Conservation (phyloP, 2,888 invertebrate genomes). For the Cantharis nigra region DNA sequence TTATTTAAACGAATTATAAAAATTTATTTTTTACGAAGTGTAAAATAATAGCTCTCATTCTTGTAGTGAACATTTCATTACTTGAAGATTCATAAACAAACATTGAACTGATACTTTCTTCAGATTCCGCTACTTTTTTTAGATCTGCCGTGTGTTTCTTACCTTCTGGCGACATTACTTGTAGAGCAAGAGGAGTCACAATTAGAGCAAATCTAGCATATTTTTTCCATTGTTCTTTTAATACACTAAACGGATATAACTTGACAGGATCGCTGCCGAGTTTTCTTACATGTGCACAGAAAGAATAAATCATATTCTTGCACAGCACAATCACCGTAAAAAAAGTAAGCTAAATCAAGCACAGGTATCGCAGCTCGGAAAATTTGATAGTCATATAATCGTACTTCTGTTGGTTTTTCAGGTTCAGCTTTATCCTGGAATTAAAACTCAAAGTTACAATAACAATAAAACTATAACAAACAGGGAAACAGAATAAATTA, state of each 20-base stretch:
- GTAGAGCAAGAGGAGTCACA: background rate
- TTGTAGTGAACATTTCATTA: conserved; percentile 26
- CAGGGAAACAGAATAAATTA: too few relatives aligned
- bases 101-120: conserved; percentile 10
- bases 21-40: conserved; percentile 27
- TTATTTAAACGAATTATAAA: conserved; percentile 6
- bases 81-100: conserved; percentile 19
- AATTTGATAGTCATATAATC: conserved; percentile 43
- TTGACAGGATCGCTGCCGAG: conserved; percentile 37
- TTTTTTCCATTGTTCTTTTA: conserved; percentile 18
- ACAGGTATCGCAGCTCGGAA: conserved; percentile 34
- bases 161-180: background rate
- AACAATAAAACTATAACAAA: too few relatives aligned
- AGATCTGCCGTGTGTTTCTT: conserved; percentile 31
- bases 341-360: conserved; percentile 40
- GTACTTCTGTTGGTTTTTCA: conserved; percentile 34
- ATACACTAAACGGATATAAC: conserved; percentile 31
- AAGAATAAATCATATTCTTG: conserved; percentile 32
- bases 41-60: conserved; percentile 22
- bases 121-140: conserved; percentile 18
- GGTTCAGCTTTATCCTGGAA: conserved; percentile 22
- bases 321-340: conserved; percentile 33
- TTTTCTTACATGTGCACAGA: conserved; percentile 31
- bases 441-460: background rate
- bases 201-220: conserved; percentile 9